phyloP scores from a whole-genome alignment of 2,888 invertebrate genomes.

The Eremobia ochroleuca region DNA sequence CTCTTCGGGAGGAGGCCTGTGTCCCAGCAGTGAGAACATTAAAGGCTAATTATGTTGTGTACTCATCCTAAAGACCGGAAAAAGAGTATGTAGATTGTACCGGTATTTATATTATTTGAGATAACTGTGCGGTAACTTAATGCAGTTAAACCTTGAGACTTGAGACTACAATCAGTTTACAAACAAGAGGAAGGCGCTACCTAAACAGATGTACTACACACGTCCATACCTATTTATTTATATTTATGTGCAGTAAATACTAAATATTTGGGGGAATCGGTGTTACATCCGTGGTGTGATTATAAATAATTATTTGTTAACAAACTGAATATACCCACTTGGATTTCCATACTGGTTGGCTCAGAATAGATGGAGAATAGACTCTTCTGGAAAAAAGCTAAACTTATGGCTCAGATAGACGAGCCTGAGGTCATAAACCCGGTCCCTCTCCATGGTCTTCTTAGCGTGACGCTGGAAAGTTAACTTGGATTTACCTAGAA shows the following conservation, averaged over 20 bases:
- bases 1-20: not conserved
- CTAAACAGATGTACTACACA: slow-evolving; percentile 30
- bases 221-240: slow-evolving; percentile 13
- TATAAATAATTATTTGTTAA: not conserved
- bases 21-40: not conserved
- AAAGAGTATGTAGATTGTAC: slow-evolving; percentile 5
- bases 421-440: not conserved
- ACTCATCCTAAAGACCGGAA: slow-evolving; percentile 23
- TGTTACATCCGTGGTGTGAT: not conserved
- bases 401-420: not conserved
- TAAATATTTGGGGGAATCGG: not conserved
- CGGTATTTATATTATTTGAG: slow-evolving; percentile 41
- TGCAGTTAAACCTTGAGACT: slow-evolving; percentile 62
- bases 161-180: slow-evolving; percentile 59
- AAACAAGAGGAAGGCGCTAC: slow-evolving; percentile 60
- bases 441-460: too few species aligned
- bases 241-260: not conserved
- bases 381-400: not conserved
- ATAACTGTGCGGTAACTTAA: slow-evolving; percentile 56
- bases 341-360: not conserved
- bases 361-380: not conserved
- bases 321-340: too few species aligned
- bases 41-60: not conserved
- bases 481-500: not conserved
- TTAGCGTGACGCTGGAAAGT: not conserved